Evolutionary conservation across 1,140 invertebrate genomes (phyloP).

Genomic region (Metaphire vulgaris): DNA sequence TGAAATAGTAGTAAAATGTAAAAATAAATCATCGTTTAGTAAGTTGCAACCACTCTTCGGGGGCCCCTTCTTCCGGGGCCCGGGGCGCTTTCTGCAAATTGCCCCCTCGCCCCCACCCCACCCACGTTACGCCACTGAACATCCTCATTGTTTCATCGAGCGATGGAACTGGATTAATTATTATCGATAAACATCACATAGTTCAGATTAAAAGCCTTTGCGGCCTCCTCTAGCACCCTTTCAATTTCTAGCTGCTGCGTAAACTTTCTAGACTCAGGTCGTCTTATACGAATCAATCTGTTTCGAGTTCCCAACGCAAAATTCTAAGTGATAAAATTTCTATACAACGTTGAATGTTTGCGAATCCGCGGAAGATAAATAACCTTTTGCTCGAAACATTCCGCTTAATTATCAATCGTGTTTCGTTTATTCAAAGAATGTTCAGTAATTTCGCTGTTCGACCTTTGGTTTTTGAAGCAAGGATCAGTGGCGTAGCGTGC

Average conservation of each 20-base stretch:
- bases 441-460: no score
- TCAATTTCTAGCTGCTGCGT: not conserved
- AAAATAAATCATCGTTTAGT: no score
- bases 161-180: not conserved
- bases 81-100: no score
- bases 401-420: no score
- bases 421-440: no score
- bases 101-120: no score
- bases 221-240: not conserved
- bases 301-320: not conserved
- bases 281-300: not conserved
- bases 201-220: not conserved
- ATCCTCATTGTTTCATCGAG: not conserved
- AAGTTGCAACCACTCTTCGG: no score
- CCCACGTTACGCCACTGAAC: not conserved
- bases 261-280: not conserved
- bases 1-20: no score
- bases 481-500: no score
- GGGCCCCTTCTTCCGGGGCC: no score
- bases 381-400: no score
- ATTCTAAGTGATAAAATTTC: not conserved
- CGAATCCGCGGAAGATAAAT: not conserved
- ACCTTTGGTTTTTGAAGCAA: no score
- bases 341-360: not conserved
- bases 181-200: not conserved